Evolutionary conservation across 2,888 invertebrate genomes (phyloP), one percentile per base, ranked within the genome.

Genomic region (Elmis aenea): DNA sequence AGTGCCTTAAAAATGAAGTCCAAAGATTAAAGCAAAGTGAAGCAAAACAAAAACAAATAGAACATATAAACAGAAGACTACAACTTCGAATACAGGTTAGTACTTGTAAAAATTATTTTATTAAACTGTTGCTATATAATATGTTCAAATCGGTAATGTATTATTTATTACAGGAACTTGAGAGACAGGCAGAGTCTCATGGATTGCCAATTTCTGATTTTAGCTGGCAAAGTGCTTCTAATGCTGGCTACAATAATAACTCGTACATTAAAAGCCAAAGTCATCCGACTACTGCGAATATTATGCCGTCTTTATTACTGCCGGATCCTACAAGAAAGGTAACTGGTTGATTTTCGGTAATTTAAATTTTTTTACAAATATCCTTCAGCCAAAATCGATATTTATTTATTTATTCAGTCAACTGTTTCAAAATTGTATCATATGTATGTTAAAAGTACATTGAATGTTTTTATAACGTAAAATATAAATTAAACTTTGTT

Each of bases 31-130:
- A 84, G 54, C 83, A 84, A 54, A 76, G 81, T 52, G 90, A 91
- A 59, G 77, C 79, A 41, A 75, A 84, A 46, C 76, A 88, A 53
- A 83, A 85, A 48, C 83, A 88, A 64, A 77, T 88, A 36, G 93
- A 93, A 61, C 68, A 82, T 46, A 83, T 87, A 57, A 92, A 93
- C 66, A 79, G 88, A 52, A 82, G 85, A 52, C 72, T 94, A 12
- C 74, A 85, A 52, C 72, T 89, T 38, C 77, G 88, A 66, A 84
- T 94, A 67, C 85, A 89, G 80, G 89, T 89, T 62, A 18, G 8
- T 18, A 18, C 5, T n/a, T n/a, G n/a, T n/a, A 27, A 34, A 22
- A 25, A 25, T 30, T 26, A 31, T 21, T 5, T 22, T 21, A 10
- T 24, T 20, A 18, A 10, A 23, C 15, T n/a, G 14, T 9, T 24